Evolutionary conservation across 1,140 invertebrate genomes (phyloP), one percentile per base, ranked within the genome.

Genomic region (Venturia canescens): DNA sequence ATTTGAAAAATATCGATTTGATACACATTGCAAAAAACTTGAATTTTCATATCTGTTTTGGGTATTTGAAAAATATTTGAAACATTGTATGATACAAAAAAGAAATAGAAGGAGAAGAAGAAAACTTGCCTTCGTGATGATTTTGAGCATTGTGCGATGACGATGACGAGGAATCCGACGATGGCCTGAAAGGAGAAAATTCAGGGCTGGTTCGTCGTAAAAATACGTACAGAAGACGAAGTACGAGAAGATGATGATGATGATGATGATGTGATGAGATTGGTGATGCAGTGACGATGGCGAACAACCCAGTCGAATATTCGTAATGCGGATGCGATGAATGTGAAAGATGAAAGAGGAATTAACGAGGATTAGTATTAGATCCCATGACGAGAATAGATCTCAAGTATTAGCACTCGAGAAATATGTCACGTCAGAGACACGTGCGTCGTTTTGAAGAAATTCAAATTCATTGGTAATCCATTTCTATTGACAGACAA

Each of bases 141-240:
- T 91, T 90, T 82, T 92, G 91, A 78, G 87, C 88, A 83, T 89
- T 89, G 77, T 92, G 92, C 13, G 89, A 89, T 18, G 90, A 90
- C 5, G 89, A 89, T 15, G 90, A 88, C 23, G 91, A 91, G 13
- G 89, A 89, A 34, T 91, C 91, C 27, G 90, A 86, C 31, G 89
- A 90, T 83, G 95, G 95, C 92, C 96, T 96, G 94, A 96, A 96
- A 96, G 91, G 88, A 91, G 96, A 96, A 94, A 96, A 96, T 94
- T 96, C 96, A 92, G 95, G 95, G 94, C 92, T 92, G 90, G 89
- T 91, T 85, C 84, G 83, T 53, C 80, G 79, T 18, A 66, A 83
- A 79, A 70, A 71, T 76, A 79, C 38, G 77, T 76, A 67, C 53
- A 79, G 26, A 44, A 78, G 74, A 67, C 71, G 84, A 84, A 83